Base-by-base conservation (phyloP, 2,797 vertebrate genomes). In the Eulemur rubriventer region DNA sequence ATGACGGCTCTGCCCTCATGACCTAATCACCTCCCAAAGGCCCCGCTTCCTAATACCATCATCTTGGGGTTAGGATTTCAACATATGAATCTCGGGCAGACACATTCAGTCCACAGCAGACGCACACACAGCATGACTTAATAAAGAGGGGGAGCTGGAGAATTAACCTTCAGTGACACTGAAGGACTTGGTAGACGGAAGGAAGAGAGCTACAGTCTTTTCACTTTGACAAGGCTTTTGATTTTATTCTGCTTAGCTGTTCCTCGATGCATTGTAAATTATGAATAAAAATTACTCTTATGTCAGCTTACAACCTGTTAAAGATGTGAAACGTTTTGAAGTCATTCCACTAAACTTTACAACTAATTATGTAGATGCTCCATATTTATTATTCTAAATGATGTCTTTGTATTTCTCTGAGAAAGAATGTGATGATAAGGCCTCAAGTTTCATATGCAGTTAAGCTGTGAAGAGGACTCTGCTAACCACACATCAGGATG, bases 211-310 rank as follows among this genome's bases (percentile, higher is more conserved):
- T 73, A 52, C 33, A 52, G 0, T 83, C 17, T 83, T 79, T 84
- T 79, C 33, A 46, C 38, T 72, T 90, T 80, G 57, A n/a, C 50
- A 85, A 67, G 35, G 22, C 52, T 96, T 92, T 83, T 48, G 20
- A 33, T 80, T 93, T 88, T 83, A 33, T 76, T 93, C 89, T 88
- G 65, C 48, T 93, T 61, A 65, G 55, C 59, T 57, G 48, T 87
- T 63, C 18, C 33, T 73, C 43, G 14, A 6, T 78, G 63, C 30
- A 73, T 22, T 79, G 26, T 38, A 82, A 67, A 41, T 76, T 41
- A 30, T 7, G 22, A 59, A 35, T 81, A 69, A 91, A 79, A 88
- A 84, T 33, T 46, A 43, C n/a, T 75, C 65, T 89, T 79, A 91
- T 33, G 38, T 75, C 18, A 55, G 6, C 33, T 28, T 67, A 70